These are phyloP conservation scores for Eremobia ochroleuca DNA, from an alignment of 2,888 invertebrate genomes.

Conservation along the genomic window DNA sequence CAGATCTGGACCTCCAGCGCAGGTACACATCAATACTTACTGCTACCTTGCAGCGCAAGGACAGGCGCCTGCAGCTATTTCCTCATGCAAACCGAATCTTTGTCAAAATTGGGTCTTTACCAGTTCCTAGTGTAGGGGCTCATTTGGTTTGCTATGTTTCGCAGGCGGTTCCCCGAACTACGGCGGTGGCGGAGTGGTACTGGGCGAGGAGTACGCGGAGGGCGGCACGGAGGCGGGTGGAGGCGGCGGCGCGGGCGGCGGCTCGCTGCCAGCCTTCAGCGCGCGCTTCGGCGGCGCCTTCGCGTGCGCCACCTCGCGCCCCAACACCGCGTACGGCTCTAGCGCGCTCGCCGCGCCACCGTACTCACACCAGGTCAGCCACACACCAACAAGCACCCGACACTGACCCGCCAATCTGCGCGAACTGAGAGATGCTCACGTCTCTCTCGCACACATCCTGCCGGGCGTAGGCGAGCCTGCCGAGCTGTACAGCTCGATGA, in stretches of 20 bases:
- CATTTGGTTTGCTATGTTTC: slow-evolving; percentile 16
- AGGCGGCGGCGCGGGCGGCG: slow-evolving; percentile 77
- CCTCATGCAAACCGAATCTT: not conserved
- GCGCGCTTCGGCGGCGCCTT: slow-evolving; percentile 89
- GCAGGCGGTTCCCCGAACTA: slow-evolving; percentile 83
- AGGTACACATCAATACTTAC: slow-evolving; percentile 70
- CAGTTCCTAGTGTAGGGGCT: not conserved
- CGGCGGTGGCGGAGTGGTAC: slow-evolving; percentile 73
- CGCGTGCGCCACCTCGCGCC: slow-evolving; percentile 78
- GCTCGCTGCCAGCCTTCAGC: slow-evolving; percentile 90
- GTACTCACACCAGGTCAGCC: slow-evolving; percentile 80
- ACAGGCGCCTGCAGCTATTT: not conserved
- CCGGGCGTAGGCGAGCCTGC: not conserved
- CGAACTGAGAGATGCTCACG: not conserved
- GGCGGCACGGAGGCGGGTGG: slow-evolving; percentile 73
- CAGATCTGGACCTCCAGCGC: slow-evolving; percentile 83
- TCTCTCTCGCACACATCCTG: not conserved
- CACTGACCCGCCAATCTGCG: not conserved
- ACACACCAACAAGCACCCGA: not conserved
- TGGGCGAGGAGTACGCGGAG: slow-evolving; percentile 75
- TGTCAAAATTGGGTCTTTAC: not conserved
- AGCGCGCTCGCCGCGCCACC: slow-evolving; percentile 74
- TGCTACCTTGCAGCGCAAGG: not conserved
- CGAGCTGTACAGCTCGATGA: not conserved
- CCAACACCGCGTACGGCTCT: slow-evolving; percentile 80